Percentiles rank a stretch among this genome's conserved stretches.
Evolutionary conservation across 2,113 vertebrate genomes (phyloP).

Genomic region (Hippopotamus amphibius): DNA sequence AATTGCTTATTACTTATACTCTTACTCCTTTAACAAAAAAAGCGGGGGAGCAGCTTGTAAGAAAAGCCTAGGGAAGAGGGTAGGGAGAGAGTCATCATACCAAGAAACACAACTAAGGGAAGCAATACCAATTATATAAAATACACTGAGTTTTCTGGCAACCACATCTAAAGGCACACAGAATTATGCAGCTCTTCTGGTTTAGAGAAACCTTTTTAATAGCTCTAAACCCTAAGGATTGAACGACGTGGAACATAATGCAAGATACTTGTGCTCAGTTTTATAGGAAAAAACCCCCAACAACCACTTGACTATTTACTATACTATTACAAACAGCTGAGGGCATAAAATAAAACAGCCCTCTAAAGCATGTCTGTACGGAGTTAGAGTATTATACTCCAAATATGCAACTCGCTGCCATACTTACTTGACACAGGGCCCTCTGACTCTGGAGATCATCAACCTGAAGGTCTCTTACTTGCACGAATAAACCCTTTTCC

Average conservation of each 20-base stretch:
- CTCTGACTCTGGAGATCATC: background rate
- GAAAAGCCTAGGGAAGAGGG: background rate
- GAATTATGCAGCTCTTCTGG: background rate
- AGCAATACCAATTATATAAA: background rate
- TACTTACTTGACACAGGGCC: background rate
- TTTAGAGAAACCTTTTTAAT: background rate
- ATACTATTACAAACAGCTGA: background rate
- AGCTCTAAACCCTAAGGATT: constrained; percentile 2
- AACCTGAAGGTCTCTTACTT: background rate
- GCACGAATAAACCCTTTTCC: background rate
- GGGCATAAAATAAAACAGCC: background rate
- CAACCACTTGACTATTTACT: background rate
- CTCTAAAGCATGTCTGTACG: background rate
- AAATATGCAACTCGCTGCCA: background rate
- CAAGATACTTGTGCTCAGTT: background rate
- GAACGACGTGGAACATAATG: background rate
- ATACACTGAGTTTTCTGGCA: background rate
- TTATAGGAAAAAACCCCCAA: background rate
- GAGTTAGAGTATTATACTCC: background rate
- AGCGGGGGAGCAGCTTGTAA: background rate
- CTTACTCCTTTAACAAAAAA: background rate
- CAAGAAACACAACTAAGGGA: background rate
- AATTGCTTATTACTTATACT: background rate
- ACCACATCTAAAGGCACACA: background rate
- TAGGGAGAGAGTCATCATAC: background rate